A percentile compares a stretch with the other conserved stretches of the same genome.
phyloP scores from a whole-genome alignment of 2,797 vertebrate species.

The Ptychadena robeensis region DNA sequence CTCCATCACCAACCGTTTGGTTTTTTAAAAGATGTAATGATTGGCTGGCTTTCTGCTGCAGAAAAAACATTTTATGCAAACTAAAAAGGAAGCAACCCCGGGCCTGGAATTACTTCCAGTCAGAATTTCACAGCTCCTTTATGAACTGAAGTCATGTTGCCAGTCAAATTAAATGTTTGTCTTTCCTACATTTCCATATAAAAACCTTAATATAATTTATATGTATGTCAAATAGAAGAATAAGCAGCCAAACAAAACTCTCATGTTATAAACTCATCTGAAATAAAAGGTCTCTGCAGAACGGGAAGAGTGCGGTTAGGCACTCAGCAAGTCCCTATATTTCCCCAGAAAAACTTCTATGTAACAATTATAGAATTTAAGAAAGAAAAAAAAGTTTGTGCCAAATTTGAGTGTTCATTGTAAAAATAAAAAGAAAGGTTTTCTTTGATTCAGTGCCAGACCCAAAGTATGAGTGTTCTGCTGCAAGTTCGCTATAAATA shows the following conservation, averaged over 20 bases:
- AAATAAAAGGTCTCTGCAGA: constrained; percentile 20
- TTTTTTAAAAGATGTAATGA: no score
- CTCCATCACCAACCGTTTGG: no score
- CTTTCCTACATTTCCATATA: constrained; percentile 9
- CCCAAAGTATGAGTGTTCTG: not conserved
- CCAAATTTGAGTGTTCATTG: constrained; percentile 9
- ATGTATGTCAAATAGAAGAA: constrained; percentile 42
- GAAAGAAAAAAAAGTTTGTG: not conserved
- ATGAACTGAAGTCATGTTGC: not conserved
- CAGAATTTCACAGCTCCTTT: not conserved
- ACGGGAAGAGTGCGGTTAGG: constrained; percentile 27
- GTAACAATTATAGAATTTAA: constrained; percentile 11
- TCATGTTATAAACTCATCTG: constrained; percentile 12
- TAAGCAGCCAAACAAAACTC: constrained; percentile 39
- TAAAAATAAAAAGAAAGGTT: not conserved
- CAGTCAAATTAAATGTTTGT: constrained; percentile 5
- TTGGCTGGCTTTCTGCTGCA: no score
- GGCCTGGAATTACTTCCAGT: constrained; percentile 60
- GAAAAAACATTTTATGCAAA: no score
- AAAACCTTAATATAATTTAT: constrained; percentile 34
- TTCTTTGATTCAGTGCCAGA: constrained; percentile 10
- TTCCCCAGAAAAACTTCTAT: not conserved
- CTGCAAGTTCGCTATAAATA: not conserved
- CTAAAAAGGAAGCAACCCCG: no score
- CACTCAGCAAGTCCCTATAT: constrained; percentile 10